These are phyloP conservation scores for Calonectris borealis DNA, from an alignment of 2,113 vertebrate genomes.

Conservation along the genomic window DNA sequence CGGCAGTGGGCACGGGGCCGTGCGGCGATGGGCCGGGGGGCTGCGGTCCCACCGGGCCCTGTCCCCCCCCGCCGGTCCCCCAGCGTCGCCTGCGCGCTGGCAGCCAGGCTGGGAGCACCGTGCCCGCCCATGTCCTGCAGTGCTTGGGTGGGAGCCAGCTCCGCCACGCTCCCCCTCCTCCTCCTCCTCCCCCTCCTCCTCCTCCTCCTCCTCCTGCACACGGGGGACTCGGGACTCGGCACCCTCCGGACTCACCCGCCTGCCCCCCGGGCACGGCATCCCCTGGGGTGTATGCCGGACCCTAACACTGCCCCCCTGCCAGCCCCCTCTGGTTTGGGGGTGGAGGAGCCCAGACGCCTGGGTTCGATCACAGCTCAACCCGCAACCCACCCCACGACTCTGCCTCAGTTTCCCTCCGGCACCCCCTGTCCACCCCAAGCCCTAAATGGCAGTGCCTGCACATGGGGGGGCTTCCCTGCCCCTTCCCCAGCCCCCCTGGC, in stretches of 20 bases:
- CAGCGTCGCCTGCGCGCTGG: conserved; percentile 58
- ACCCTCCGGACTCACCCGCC: background rate
- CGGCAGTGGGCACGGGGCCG: background rate
- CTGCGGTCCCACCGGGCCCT: conserved; percentile 19
- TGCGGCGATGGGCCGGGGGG: background rate
- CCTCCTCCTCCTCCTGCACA: background rate
- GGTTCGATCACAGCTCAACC: background rate
- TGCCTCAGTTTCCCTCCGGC: background rate
- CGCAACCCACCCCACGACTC: rapidly evolving
- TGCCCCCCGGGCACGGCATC: background rate
- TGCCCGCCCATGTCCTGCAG: conserved; percentile 64
- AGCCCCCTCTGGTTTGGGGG: background rate
- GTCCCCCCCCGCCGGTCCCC: background rate
- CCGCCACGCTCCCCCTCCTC: conserved; percentile 41
- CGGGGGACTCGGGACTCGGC: background rate
- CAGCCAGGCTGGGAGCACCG: conserved; percentile 53
- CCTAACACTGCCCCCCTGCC: background rate
- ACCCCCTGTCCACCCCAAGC: background rate
- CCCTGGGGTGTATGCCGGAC: background rate
- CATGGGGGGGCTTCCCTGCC: background rate
- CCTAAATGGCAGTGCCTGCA: background rate
- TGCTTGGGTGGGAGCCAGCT: conserved; percentile 58
- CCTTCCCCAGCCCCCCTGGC: background rate
- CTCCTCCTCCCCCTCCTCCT: background rate
- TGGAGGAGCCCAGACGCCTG: background rate